Base-by-base conservation (phyloP, 2,888 invertebrate genomes). In the Keiferia lycopersicella region DNA sequence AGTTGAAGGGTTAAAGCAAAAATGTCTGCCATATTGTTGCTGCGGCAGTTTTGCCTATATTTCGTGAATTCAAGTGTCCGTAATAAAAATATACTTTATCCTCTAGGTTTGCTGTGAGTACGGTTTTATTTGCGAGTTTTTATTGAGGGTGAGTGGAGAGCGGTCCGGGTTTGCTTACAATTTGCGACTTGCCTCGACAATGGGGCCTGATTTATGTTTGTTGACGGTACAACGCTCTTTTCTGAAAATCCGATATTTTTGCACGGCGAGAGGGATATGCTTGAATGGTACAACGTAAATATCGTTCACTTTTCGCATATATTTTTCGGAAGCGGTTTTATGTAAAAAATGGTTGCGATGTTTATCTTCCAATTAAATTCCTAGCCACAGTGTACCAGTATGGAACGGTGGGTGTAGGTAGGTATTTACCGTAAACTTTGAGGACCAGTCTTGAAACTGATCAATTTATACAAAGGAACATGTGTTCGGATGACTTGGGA, bases 201-300 rank as follows among this genome's bases (percentile, higher is more conserved):
- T 83, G 76, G 79, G 76, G 70, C 68, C 78, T 83, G 83, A 83
- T 83, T 84, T 83, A 83, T 84, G 81, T 64, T 73, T 69, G 71
- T 73, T 72, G 78, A 75, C 74, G 79, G 76, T 74, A 77, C 80
- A 75, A 72, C 76, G 76, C 75, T 78, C 79, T 76, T 79, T 80
- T 80, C 77, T 70, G 75, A 78, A 73, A 76, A 77, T 75, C 72
- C 45, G 30, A 56, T 62, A 63, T 56, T 45, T 45, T 57, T 63
- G 39, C 58, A 16, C 26, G 57, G 10, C n/a, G 48, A 61, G 26
- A 45, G 34, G 56, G 56, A 48, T 34, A 61, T 48, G 26, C 61
- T 48, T 61, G 38, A 58, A 38, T 56, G n/a, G n/a, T 56, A 56
- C 56, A 56, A 12, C 20, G 51, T 26, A 53, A 56, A 56, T 56